These are phyloP conservation scores for Orgyia antiqua DNA, from an alignment of 2,888 invertebrate genomes.

Conservation along the genomic window DNA sequence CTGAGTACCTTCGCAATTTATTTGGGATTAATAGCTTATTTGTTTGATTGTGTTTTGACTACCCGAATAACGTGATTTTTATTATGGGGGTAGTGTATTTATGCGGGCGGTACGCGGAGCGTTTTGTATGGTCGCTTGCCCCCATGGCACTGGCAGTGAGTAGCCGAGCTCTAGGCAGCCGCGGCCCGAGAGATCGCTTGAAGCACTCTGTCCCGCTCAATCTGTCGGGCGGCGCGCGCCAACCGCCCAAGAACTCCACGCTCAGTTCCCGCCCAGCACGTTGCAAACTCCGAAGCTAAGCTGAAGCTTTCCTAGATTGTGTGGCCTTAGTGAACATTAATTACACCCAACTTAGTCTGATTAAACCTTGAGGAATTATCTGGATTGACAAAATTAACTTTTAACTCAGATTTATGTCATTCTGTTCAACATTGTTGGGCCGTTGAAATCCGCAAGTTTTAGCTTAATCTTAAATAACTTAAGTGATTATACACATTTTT, in stretches of 20 bases:
- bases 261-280: conserved; percentile 32
- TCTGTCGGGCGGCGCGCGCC: conserved; percentile 19
- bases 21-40: conserved; percentile 41
- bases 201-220: conserved; percentile 14
- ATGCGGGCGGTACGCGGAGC: conserved; percentile 32
- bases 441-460: conserved; percentile 13
- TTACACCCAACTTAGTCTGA: conserved; percentile 77
- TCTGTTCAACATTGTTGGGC: conserved; percentile 27
- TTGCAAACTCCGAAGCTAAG: conserved; percentile 57
- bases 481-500: conserved; percentile 10
- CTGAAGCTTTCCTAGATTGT: conserved; percentile 73
- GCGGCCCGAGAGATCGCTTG: conserved; percentile 18
- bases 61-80: conserved; percentile 55
- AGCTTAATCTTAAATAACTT: conserved; percentile 14
- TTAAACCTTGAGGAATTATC: conserved; percentile 78
- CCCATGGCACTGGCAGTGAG: conserved; percentile 50
- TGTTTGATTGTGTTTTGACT: conserved; percentile 52
- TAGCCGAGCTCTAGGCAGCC: conserved; percentile 10
- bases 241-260: conserved; percentile 10
- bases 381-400: conserved; percentile 78
- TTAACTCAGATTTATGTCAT: conserved; percentile 73
- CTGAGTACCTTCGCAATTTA: conserved; percentile 30
- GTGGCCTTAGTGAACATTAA: conserved; percentile 77
- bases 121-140: conserved; percentile 51
- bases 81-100: conserved; percentile 34